Evolutionary conservation across 2,888 invertebrate species (phyloP), one percentile per base, ranked within the genome.

Genomic region (Pseudeuparius sepicola): DNA sequence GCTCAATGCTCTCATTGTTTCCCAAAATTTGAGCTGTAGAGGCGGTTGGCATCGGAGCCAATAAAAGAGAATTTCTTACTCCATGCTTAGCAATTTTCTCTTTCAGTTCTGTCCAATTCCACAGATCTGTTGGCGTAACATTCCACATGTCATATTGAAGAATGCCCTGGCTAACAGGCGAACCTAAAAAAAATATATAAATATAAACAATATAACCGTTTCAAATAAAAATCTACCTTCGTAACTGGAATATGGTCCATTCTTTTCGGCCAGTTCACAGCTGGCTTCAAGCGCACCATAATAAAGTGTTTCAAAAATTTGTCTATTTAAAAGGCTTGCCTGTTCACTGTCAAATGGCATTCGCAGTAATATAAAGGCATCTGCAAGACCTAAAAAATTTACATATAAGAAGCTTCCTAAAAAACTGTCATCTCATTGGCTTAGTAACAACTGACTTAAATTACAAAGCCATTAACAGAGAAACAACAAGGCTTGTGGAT

Each of bases 31-130:
- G 97, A 2, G 98, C 97, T 0, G 97, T 98, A 1, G 96, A 94
- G 5, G 97, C 96, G 4, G 97, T 98, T 1, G 97, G 97, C 97
- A 98, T 98, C 1, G 96, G 96, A 0, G 97, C 96, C 43, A 97
- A 49, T 12, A 98, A 66, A 11, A 60, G 40, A 2, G 94, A 94
- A 66, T 98, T 98, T 36, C 97, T 70, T 0, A 97, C 67, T 6
- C 98, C 98, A 63, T 88, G 73, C 63, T 82, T 70, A 1, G 83
- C 77, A 48, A 98, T 94, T 57, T 83, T 84, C 30, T 67, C 70
- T 61, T 90, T 90, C 11, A 98, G 66, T 4, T 56, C 65, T 2
- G 65, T 54, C 98, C 98, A 98, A 59, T 98, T 73, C 85, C 92
- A 93, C 4, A 89, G 67, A 47, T 81, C 68, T 1, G 88, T 80